A percentile compares a stretch with the other conserved stretches of the same genome.
Evolutionary conservation across 1,140 invertebrate genomes (phyloP).

Genomic region (Solenopsis invicta): DNA sequence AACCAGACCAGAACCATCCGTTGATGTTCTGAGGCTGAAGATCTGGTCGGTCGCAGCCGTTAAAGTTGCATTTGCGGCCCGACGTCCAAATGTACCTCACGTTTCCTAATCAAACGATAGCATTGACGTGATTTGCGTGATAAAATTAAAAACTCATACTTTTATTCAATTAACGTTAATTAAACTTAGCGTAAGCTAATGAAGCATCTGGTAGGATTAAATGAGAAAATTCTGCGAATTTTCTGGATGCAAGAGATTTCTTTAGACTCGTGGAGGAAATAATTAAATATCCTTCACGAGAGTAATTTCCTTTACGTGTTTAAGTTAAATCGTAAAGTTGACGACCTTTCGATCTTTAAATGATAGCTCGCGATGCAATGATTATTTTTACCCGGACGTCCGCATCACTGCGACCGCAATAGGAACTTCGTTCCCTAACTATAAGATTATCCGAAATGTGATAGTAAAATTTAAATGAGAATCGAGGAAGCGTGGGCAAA

Average conservation of each 20-base stretch:
- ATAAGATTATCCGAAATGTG: constrained; percentile 44
- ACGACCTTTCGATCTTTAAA: constrained; percentile 6
- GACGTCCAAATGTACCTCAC: constrained; percentile 95
- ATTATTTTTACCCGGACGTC: constrained; percentile 21
- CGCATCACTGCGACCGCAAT: constrained; percentile 21
- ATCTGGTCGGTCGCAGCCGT: constrained; percentile 95
- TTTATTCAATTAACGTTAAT: not conserved
- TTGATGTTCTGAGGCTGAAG: constrained; percentile 95
- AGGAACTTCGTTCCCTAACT: not conserved
- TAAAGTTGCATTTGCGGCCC: constrained; percentile 96
- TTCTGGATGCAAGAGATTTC: not conserved
- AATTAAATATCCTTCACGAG: not conserved
- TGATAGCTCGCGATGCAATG: not conserved
- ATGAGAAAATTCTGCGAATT: not conserved
- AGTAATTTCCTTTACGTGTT: too few species aligned
- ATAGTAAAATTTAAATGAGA: constrained; percentile 7
- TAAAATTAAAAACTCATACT: not conserved
- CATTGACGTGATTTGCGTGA: not conserved
- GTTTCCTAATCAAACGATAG: constrained; percentile 82
- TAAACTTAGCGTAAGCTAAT: not conserved
- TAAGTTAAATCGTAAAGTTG: constrained; percentile 1
- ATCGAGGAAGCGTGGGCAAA: constrained; percentile 7
- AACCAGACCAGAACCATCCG: constrained; percentile 98
- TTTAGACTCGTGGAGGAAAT: not conserved
- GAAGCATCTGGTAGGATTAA: not conserved